Evolutionary conservation across 1,140 invertebrate genomes (phyloP).

Genomic region (Dermatophagoides farinae): DNA sequence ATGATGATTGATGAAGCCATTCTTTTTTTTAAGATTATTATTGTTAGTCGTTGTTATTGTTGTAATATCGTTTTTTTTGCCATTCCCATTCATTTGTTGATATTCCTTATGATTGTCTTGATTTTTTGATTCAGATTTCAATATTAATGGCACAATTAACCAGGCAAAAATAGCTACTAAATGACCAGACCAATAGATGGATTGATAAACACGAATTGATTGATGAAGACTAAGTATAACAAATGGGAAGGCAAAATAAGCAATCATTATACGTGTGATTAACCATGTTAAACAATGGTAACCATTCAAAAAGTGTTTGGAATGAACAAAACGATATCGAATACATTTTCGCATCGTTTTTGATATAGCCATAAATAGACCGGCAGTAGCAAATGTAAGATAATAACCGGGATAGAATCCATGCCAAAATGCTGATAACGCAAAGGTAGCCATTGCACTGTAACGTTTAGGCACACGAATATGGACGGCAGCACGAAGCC

Average conservation of each 20-base stretch:
- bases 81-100: too few relatives aligned
- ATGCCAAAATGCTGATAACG: constrained; percentile 63
- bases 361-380: constrained; percentile 59
- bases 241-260: constrained; percentile 5
- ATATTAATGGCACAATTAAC: neutral
- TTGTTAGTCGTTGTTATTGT: too few relatives aligned
- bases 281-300: constrained; percentile 4
- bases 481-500: constrained; percentile 66
- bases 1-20: too few relatives aligned
- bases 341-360: constrained; percentile 47
- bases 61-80: too few relatives aligned
- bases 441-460: constrained; percentile 43
- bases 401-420: constrained; percentile 95
- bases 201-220: neutral
- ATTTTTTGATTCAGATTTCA: neutral
- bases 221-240: neutral
- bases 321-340: constrained; percentile 43
- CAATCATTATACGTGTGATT: neutral
- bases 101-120: neutral
- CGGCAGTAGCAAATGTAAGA: constrained; percentile 67
- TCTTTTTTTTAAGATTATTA: too few relatives aligned
- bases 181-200: neutral
- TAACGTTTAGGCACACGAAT: constrained; percentile 38
- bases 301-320: neutral
- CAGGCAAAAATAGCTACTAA: neutral